Percentiles rank a stretch among this genome's conserved stretches.
Conservation (phyloP, 2,797 vertebrate genomes). For the Channa striata region DNA sequence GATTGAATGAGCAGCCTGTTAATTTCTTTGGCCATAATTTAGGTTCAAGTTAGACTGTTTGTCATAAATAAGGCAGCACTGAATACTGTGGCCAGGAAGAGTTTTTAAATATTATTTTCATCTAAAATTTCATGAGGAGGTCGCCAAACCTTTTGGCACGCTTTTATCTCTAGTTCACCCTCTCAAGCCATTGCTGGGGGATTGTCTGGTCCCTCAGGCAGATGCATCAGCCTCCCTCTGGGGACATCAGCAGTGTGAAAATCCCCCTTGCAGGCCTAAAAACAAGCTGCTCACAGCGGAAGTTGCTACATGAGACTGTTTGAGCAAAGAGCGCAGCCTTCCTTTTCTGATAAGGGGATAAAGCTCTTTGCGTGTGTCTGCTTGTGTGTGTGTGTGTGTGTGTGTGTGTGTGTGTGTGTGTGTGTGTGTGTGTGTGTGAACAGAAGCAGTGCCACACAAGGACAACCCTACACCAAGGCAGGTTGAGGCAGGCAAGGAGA, state of each 20-base stretch:
- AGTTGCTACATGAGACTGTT: conserved; percentile 79
- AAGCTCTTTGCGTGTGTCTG: conserved; percentile 46
- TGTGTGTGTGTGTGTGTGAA: conserved; percentile 33
- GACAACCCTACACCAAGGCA: conserved; percentile 62
- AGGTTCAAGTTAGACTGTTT: not conserved
- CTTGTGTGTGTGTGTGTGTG: conserved; percentile 16
- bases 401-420: conserved; percentile 23
- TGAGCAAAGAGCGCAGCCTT: conserved; percentile 78
- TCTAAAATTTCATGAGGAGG: conserved; percentile 40
- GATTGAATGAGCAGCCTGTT: conserved; percentile 15
- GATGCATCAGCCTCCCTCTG: conserved; percentile 65
- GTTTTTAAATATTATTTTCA: too few relatives aligned
- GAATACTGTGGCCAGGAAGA: not conserved
- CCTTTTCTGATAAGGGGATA: conserved; percentile 80
- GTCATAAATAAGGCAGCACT: conserved; percentile 2
- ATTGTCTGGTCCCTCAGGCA: conserved; percentile 61
- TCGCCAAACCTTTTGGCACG: conserved; percentile 40
- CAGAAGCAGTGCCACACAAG: conserved; percentile 68
- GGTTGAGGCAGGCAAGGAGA: conserved; percentile 70
- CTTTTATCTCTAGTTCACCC: conserved; percentile 44
- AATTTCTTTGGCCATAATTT: not conserved
- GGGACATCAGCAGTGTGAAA: conserved; percentile 75
- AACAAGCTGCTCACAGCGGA: conserved; percentile 78
- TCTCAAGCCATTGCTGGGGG: conserved; percentile 55
- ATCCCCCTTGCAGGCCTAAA: conserved; percentile 71